phyloP scores from a whole-genome alignment of 2,113 vertebrate genomes.

The Zapornia atra region DNA sequence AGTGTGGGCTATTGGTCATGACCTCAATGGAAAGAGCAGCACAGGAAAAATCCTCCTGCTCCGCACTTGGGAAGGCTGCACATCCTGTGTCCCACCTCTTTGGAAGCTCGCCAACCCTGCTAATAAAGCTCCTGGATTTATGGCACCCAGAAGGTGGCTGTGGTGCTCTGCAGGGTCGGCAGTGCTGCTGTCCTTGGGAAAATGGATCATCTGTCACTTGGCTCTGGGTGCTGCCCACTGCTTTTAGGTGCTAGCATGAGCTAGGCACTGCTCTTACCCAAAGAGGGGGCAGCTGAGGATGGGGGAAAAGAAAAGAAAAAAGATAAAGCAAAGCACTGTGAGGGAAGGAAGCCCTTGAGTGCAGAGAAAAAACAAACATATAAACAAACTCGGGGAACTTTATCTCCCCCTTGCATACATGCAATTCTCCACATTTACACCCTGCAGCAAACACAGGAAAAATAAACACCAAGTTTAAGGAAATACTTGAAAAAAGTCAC shows the following conservation, averaged over 20 bases:
- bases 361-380: background rate
- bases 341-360: background rate
- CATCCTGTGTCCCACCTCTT: background rate
- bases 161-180: background rate
- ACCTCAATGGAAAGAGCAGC: background rate
- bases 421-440: background rate
- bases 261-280: background rate
- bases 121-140: background rate
- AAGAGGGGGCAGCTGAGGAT: background rate
- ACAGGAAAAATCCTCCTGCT: background rate
- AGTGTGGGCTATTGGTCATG: background rate
- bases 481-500: background rate
- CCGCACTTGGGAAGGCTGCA: background rate
- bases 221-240: background rate
- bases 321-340: background rate
- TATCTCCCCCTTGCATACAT: background rate
- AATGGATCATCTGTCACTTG: background rate
- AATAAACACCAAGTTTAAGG: background rate
- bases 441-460: constrained; percentile 23
- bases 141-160: background rate
- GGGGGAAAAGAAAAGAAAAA: no score
- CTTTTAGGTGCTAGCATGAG: background rate
- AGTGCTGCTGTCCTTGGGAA: background rate
- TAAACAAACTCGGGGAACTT: background rate
- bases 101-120: background rate